Percentiles rank a stretch among this genome's conserved stretches.
Conservation (phyloP, 2,113 vertebrate species). For the Sinocyclocheilus grahami region DNA sequence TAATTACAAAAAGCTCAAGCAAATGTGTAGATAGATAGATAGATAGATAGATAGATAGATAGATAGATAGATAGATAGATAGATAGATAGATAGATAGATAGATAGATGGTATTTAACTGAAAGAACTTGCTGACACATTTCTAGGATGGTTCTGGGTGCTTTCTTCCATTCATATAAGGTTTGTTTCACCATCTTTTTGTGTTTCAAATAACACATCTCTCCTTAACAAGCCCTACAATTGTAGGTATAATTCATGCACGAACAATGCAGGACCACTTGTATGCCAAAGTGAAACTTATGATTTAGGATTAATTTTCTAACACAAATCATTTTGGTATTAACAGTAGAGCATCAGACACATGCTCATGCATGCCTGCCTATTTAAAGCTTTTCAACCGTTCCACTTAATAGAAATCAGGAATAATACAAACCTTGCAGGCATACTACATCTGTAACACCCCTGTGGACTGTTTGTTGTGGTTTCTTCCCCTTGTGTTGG, state of each 20-base stretch:
- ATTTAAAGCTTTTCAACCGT: not conserved
- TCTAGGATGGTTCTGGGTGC: not conserved
- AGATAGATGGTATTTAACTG: not conserved
- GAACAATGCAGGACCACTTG: not conserved
- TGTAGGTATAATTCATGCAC: not conserved
- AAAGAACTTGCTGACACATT: not conserved
- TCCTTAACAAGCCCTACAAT: not conserved
- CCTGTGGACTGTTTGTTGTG: too few species aligned
- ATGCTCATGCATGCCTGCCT: not conserved
- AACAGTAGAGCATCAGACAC: not conserved
- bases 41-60: not conserved
- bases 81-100: not conserved
- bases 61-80: not conserved
- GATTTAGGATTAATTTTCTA: not conserved
- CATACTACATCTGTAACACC: not conserved
- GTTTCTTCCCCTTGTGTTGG: too few species aligned
- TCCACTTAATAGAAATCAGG: constrained; percentile 1
- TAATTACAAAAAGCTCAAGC: too few species aligned
- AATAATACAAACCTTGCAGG: constrained; percentile 14
- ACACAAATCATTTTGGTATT: not conserved
- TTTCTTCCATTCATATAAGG: not conserved
- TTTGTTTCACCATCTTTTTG: not conserved
- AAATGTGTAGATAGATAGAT: not conserved
- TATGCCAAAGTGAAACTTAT: not conserved
- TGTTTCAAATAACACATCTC: not conserved